Conservation (phyloP, 2,888 invertebrate species). For the Drosophila fungiperda region DNA sequence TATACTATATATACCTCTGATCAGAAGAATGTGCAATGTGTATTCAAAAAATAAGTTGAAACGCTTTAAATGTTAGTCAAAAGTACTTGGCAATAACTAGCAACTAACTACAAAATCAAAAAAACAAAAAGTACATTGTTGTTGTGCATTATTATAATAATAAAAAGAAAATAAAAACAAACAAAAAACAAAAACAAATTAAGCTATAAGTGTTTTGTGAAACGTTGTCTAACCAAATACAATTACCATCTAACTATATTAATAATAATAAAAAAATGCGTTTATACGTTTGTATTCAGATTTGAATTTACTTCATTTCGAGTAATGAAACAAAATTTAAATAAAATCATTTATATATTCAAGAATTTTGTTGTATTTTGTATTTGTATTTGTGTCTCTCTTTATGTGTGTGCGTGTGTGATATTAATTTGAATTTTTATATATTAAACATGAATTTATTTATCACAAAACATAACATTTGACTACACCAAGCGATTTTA, state of each 20-base stretch:
- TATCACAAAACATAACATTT: slow-evolving; percentile 28
- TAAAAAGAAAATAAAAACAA: slow-evolving; percentile 2
- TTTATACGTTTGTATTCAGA: slow-evolving; percentile 69
- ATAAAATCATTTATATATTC: slow-evolving; percentile 66
- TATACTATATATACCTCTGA: slow-evolving; percentile 18
- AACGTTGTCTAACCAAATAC: slow-evolving; percentile 74
- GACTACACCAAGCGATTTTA: slow-evolving; percentile 11
- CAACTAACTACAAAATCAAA: slow-evolving; percentile 62
- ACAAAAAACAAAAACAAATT: slow-evolving; percentile 22
- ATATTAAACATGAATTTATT: slow-evolving; percentile 9
- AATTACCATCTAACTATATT: slow-evolving; percentile 66
- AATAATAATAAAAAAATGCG: slow-evolving; percentile 54
- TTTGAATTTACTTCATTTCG: slow-evolving; percentile 30
- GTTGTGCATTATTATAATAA: slow-evolving; percentile 63
- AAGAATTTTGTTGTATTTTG: slow-evolving; percentile 52
- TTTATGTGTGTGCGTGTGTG: slow-evolving; percentile 45
- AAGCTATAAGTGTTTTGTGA: slow-evolving; percentile 75
- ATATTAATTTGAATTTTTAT: slow-evolving; percentile 19
- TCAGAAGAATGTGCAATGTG: slow-evolving; percentile 47
- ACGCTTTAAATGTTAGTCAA: slow-evolving; percentile 70
- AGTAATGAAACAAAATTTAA: slow-evolving; percentile 43
- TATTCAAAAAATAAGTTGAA: slow-evolving; percentile 51
- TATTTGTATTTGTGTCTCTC: slow-evolving; percentile 45
- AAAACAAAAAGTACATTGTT: slow-evolving; percentile 43
- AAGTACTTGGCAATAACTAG: slow-evolving; percentile 59